Percentiles rank a stretch among this genome's conserved stretches.
Evolutionary conservation across 1,140 invertebrate species (phyloP).

Genomic region (Cyclargus thomasi): DNA sequence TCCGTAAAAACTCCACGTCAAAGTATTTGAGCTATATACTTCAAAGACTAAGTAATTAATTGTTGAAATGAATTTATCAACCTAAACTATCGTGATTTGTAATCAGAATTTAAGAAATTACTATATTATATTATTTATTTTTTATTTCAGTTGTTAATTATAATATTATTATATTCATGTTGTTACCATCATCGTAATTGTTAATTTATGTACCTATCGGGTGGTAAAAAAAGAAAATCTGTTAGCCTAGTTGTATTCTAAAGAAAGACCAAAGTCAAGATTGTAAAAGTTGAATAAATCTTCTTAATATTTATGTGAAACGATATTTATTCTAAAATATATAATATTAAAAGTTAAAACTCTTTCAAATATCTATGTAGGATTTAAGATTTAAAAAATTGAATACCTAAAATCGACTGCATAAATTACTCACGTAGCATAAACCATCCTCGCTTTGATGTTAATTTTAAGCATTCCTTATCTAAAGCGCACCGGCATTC

Average conservation of each 20-base stretch:
- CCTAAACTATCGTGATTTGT: background rate
- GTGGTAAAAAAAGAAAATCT: background rate
- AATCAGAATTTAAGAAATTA: too few relatives aligned
- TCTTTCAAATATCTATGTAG: background rate
- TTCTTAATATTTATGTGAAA: background rate
- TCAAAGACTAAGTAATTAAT: too few relatives aligned
- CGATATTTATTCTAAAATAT: background rate
- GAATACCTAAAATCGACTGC: background rate
- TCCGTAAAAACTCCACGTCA: too few relatives aligned
- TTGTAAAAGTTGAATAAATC: background rate
- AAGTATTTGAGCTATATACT: background rate
- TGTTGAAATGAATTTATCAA: background rate
- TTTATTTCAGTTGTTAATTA: too few relatives aligned
- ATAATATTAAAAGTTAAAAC: background rate
- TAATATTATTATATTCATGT: background rate
- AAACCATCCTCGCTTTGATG: background rate
- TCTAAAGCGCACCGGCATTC: conserved; percentile 6
- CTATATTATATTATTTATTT: too few relatives aligned
- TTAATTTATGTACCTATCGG: background rate
- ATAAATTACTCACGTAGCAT: background rate
- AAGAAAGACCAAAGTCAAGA: background rate
- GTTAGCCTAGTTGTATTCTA: background rate
- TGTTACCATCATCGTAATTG: background rate
- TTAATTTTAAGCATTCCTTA: background rate
- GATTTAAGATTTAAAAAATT: background rate